Evolutionary conservation across 1,140 invertebrate genomes (phyloP), one percentile per base, ranked within the genome.

Genomic region (Sinonovacula constricta): DNA sequence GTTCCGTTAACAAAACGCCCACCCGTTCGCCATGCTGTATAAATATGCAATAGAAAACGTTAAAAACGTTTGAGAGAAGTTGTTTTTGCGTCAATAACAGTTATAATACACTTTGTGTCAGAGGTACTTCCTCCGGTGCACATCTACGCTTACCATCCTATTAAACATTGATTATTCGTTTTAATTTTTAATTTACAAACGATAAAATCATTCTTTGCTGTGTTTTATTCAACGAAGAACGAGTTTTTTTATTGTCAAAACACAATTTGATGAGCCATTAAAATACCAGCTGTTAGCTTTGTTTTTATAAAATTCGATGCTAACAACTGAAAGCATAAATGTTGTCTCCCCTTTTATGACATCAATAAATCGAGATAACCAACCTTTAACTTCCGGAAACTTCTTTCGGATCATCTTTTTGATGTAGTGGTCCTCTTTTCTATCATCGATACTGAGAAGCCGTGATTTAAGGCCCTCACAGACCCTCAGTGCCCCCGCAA

Each of bases 1-100:
- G 81, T 85, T 3, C 63, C 83, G 45, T 88, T 86, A 18, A 85
- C 53, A 18, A 63, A 26, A 31, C 81, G 69, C 5, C 83, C 87
- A 49, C 84, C 88, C 0, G 85, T 83, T 12, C 88, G 71, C 87
- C 87, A 89, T n/a, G 28, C 79, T 59, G 31, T 30, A 66, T 24
- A 33, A 74, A 26, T n/a, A n/a, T 2, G 18, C 18, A 59, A 2
- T 28, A 4, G 2, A 59, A 59, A 22, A 18, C 15, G 57, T 2
- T 53, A 53, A 53, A 1, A 18, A 7, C 1, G 26, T 1, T n/a
- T n/a, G n/a, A n/a, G n/a, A n/a, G n/a, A n/a, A n/a, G n/a, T n/a
- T n/a, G n/a, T n/a, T n/a, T n/a, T n/a, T n/a, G n/a, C n/a, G n/a
- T n/a, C n/a, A n/a, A n/a, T n/a, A n/a, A n/a, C n/a, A n/a, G n/a